phyloP scores from a whole-genome alignment of 2,113 vertebrate species.

The Phodopus roborovskii region DNA sequence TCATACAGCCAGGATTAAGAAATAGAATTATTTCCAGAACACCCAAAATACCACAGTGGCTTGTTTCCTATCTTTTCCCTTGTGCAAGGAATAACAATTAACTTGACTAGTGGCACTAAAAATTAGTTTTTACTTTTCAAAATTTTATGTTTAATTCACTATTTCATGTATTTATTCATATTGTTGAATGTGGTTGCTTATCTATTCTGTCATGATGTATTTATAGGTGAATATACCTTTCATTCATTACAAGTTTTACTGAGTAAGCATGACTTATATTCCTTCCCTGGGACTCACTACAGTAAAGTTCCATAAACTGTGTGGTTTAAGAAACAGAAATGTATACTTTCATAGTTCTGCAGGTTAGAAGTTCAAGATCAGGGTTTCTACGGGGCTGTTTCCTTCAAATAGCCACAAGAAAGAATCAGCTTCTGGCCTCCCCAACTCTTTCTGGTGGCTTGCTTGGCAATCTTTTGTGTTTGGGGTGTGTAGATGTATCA shows the following conservation, averaged over 20 bases:
- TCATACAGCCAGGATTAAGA: neutral
- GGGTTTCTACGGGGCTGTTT: neutral
- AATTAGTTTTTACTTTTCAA: neutral
- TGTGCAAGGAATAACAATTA: neutral
- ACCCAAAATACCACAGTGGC: neutral
- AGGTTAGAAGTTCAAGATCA: neutral
- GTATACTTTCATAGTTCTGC: neutral
- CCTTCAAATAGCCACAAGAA: neutral
- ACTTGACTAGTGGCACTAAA: neutral
- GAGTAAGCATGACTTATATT: neutral
- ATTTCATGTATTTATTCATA: neutral
- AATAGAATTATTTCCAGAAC: constrained; percentile 25
- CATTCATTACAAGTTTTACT: neutral
- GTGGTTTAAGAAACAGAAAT: neutral
- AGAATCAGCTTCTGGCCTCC: neutral
- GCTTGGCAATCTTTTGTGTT: neutral
- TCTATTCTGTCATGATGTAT: neutral
- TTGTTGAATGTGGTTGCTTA: neutral
- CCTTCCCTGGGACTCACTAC: neutral
- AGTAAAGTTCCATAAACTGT: neutral
- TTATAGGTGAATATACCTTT: neutral
- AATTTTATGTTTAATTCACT: neutral
- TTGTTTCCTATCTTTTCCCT: neutral
- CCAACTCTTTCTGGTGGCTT: neutral
- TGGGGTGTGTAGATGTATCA: neutral